Base-by-base conservation (phyloP, 1,140 invertebrate genomes). In the Brachionus paranguensis region DNA sequence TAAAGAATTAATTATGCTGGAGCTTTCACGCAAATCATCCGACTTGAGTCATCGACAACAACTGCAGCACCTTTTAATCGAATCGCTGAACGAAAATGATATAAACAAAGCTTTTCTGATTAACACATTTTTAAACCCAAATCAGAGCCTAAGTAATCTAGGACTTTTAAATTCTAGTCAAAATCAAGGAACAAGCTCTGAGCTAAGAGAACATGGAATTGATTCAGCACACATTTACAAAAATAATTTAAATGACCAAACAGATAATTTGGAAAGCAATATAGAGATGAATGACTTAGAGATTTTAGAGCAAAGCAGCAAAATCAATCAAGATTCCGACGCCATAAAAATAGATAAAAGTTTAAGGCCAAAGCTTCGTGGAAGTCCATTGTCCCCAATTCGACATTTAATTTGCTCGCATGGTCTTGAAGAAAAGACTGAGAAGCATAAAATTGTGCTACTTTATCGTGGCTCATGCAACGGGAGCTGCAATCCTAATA, bases 331-430 rank as follows among this genome's bases (percentile, higher is more conserved):
- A 76, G 20, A 60, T 8, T 20, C 53, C 0, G 72, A 47, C 3
- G 47, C 12, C 4, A 76, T 76, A 3, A 27, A 14, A 24, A 27
- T 50, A 12, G 43, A 76, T 50, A 76, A 76, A 76, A 47, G 43
- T 47, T 27, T 76, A 37, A 47, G 43, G 29, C 72, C 72, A 27
- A 76, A 50, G 27, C 72, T 76, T 12, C 43, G 72, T 3, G 33
- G 20, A 10, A 47, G 72, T 24, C 72, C 72, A 50, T 50, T 76
- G 24, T 60, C 78, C 7, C 78, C 78, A 14, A 81, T 81, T 12
- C 53, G 78, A 1, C 78, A 81, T 47, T 47, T 81, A 27, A 81
- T 81, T 45, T 81, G 78, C 53, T 81, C 78, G 24, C 78, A 55
- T 68, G 78, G 78, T 68, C 53, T 81, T 11, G 78, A 81, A 68